phyloP scores from a whole-genome alignment of 2,797 vertebrate species.

The Zalophus californianus region DNA sequence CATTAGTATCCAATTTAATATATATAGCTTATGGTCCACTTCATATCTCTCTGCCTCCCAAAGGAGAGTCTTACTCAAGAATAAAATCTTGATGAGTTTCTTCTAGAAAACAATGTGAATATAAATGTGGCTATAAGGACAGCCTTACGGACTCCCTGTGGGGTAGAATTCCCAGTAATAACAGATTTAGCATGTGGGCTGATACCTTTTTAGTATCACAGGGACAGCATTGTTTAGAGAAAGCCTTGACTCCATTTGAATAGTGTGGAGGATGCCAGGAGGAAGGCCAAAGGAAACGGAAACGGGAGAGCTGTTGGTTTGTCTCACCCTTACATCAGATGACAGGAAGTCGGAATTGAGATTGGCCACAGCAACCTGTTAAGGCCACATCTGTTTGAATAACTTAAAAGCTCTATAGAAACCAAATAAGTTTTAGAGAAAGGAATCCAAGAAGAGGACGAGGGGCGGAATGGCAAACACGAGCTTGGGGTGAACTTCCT shows the following conservation, averaged over 20 bases:
- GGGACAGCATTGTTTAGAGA: constrained; percentile 90
- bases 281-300: constrained; percentile 90
- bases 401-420: constrained; percentile 67
- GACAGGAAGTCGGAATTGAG: constrained; percentile 88
- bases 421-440: constrained; percentile 64
- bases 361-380: constrained; percentile 79
- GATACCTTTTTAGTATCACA: constrained; percentile 86
- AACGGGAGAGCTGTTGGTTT: constrained; percentile 88
- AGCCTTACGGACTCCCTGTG: constrained; percentile 82
- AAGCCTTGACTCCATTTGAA: constrained; percentile 88
- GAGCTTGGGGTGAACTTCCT: constrained; percentile 21
- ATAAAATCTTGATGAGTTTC: constrained; percentile 82
- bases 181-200: constrained; percentile 91
- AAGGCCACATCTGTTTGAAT: constrained; percentile 77
- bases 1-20: constrained; percentile 66
- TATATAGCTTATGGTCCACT: constrained; percentile 57
- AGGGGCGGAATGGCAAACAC: neutral
- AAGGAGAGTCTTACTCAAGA: constrained; percentile 69
- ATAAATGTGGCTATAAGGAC: constrained; percentile 80
- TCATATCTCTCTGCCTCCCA: constrained; percentile 74
- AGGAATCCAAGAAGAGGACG: constrained; percentile 61
- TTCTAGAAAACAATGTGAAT: constrained; percentile 85
- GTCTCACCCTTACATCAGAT: constrained; percentile 88
- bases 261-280: constrained; percentile 89
- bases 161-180: constrained; percentile 87